Conservation (phyloP, 2,113 vertebrate genomes). For the Alaudala cheleensis region DNA sequence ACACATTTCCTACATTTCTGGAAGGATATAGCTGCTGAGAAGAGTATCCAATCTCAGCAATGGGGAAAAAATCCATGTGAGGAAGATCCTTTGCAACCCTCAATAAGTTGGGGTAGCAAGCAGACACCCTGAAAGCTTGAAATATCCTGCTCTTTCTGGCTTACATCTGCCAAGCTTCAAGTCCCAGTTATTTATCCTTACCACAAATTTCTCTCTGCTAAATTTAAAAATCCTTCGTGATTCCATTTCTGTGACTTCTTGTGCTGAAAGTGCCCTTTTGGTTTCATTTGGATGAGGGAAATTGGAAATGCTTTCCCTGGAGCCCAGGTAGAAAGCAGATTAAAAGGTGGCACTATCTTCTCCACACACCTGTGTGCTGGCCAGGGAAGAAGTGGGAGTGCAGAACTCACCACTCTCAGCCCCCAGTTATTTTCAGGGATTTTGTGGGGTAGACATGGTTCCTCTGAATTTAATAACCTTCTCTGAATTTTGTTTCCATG, state of each 20-base stretch:
- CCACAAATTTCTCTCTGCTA: not conserved
- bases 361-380: not conserved
- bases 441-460: not conserved
- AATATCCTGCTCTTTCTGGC: not conserved
- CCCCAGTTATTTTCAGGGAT: not conserved
- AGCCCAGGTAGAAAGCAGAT: not conserved
- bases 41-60: not conserved
- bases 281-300: not conserved
- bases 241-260: not conserved
- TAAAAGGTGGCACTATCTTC: not conserved
- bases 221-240: not conserved
- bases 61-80: not conserved
- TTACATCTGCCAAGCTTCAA: not conserved
- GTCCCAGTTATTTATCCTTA: not conserved
- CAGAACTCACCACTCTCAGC: not conserved
- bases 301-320: not conserved
- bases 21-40: not conserved
- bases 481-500: not conserved
- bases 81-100: not conserved
- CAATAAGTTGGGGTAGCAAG: not conserved
- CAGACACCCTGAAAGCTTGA: not conserved
- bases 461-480: not conserved
- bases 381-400: not conserved
- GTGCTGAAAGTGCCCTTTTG: not conserved
- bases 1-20: not conserved